Percentiles rank a stretch among this genome's conserved stretches.
phyloP scores from a whole-genome alignment of 2,113 vertebrate genomes.

The Erpornis zantholeuca region DNA sequence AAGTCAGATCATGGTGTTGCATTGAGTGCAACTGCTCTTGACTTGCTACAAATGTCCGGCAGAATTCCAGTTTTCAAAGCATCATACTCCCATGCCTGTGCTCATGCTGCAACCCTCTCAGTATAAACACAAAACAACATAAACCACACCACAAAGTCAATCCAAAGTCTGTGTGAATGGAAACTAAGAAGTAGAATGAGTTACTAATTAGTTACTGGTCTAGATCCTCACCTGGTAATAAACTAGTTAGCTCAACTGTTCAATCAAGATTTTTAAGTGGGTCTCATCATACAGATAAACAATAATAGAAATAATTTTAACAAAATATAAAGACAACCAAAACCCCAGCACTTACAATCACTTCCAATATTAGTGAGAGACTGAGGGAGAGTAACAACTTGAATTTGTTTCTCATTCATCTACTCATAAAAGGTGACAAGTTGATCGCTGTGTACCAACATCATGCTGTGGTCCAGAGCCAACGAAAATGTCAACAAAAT shows the following conservation, averaged over 20 bases:
- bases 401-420: slow-evolving; percentile 12
- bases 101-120: not conserved
- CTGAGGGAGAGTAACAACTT: not conserved
- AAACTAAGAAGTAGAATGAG: not conserved
- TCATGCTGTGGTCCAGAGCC: not conserved
- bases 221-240: not conserved
- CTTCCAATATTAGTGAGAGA: not conserved
- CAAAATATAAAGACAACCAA: not conserved
- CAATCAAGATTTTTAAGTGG: not conserved
- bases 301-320: not conserved
- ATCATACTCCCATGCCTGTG: not conserved
- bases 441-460: slow-evolving; percentile 10
- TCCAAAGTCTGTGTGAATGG: not conserved
- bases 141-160: not conserved
- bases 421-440: not conserved
- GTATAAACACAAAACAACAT: not conserved
- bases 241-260: not conserved
- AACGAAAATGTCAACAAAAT: slow-evolving; percentile 9
- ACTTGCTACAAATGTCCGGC: not conserved
- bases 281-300: not conserved
- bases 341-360: not conserved
- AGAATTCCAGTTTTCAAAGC: not conserved
- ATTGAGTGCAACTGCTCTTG: not conserved
- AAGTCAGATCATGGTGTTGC: not conserved
- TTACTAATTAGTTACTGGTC: not conserved